Evolutionary conservation across 1,140 invertebrate genomes (phyloP), one percentile per base, ranked within the genome.

Genomic region (Rhynchophorus ferrugineus): DNA sequence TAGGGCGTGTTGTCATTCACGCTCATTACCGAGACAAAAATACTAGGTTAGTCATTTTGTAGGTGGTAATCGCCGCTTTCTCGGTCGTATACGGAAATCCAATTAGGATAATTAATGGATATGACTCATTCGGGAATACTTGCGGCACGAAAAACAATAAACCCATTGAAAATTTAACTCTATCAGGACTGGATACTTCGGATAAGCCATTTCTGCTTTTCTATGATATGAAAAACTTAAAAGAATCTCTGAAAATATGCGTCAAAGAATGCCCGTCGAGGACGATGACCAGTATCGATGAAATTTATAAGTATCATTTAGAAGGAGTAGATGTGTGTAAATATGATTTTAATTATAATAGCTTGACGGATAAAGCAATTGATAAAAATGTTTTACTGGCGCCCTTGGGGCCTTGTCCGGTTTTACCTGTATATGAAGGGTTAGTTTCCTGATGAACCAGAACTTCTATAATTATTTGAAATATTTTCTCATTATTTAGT

Each of bases 111-210:
- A 84, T 93, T 50, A 90, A 93, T 77, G 92, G 93, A 37, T 93
- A 90, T 71, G 92, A 97, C 69, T 93, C 89, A 57, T 95, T 91
- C 76, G 92, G 92, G n/a, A 95, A 96, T 69, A 91, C 89, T 21
- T 97, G 93, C 72, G 91, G 91, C 17, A 82, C 86, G 37, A 81
- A 84, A 58, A 81, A 81, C 54, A 88, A 89, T 68, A 79, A 81
- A 55, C 79, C 81, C 54, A 81, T 89, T 54, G 79, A 79, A 20
- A 81, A 82, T 60, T 77, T 87, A 59, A 78, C 83, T 3, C 70
- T 88, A 24, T 88, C 89, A 11, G 91, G 91, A 11, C 75, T 84
- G 56, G 85, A 91, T 65, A 91, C 87, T 38, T 78, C 76, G 19
- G 80, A 90, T 39, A 88, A 85, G 68, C 84, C 81, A 20, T 90